Percentiles rank a stretch among this genome's conserved stretches.
Evolutionary conservation across 2,797 vertebrate species (phyloP).

Genomic region (Ctenosaura bakeri): DNA sequence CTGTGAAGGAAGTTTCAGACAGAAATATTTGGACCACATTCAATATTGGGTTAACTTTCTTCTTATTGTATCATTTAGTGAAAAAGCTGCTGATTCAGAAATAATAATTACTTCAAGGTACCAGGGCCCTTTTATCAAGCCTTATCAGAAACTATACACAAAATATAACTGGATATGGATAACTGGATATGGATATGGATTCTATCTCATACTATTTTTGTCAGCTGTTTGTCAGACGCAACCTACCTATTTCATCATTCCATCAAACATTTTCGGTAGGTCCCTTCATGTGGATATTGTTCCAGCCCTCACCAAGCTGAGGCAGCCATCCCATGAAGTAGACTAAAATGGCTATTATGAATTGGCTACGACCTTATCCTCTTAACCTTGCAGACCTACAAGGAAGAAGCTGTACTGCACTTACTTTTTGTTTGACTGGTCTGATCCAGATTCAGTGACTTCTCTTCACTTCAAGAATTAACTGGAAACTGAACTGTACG

Average conservation of each 20-base stretch:
- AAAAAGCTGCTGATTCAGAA: constrained; percentile 57
- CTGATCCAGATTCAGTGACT: background rate
- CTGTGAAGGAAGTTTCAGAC: constrained; percentile 70
- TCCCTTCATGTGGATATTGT: background rate
- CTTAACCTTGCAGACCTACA: background rate
- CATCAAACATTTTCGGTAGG: background rate
- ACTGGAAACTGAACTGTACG: constrained; percentile 40
- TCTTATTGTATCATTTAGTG: constrained; percentile 75
- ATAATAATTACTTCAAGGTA: constrained; percentile 64
- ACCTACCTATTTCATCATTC: background rate
- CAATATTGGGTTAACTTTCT: constrained; percentile 71
- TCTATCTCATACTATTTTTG: background rate
- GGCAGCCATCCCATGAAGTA: background rate
- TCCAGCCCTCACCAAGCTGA: too few species aligned
- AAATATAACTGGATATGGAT: background rate
- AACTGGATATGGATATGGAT: background rate
- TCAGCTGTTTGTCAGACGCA: background rate
- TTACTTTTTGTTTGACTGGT: background rate
- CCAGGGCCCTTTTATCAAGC: constrained; percentile 44
- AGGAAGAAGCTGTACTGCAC: background rate
- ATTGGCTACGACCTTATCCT: background rate
- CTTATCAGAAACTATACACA: background rate
- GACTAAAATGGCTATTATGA: constrained; percentile 1
- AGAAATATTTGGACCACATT: constrained; percentile 66
- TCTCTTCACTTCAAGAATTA: background rate